Evolutionary conservation across 37 sponge, comb jelly and placozoan genomes (phyloP).

Genomic region (Hexactinellida sp.): DNA sequence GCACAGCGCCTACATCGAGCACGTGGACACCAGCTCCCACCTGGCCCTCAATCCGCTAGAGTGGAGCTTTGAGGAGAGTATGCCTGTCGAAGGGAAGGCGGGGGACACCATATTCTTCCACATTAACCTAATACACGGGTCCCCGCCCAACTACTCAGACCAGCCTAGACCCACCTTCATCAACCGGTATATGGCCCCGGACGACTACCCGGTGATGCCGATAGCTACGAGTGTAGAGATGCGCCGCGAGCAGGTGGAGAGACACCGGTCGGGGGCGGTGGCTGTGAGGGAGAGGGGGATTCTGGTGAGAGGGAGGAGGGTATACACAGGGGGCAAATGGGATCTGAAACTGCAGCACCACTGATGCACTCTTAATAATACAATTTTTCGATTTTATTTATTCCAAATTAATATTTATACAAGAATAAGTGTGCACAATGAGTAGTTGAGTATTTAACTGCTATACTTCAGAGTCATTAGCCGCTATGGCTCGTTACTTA

Average conservation of each 20-base stretch:
- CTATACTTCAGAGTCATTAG: no score
- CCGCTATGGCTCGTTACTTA: neutral
- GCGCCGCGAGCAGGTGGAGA: neutral
- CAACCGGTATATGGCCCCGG: neutral
- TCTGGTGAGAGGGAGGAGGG: neutral
- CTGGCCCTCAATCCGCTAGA: constrained; percentile 10
- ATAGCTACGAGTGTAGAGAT: neutral
- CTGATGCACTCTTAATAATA: neutral
- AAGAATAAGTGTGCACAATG: no score
- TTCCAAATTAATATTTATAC: no score
- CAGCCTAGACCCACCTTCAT: constrained; percentile 18
- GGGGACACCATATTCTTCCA: constrained; percentile 27
- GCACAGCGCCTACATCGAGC: constrained; percentile 10
- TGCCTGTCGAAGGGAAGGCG: constrained; percentile 24
- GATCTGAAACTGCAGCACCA: neutral
- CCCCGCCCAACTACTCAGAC: constrained; percentile 16
- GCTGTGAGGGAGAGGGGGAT: neutral
- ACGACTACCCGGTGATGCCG: neutral
- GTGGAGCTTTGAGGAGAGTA: constrained; percentile 15
- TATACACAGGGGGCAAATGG: neutral
- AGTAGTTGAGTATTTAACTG: no score
- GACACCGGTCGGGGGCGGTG: neutral
- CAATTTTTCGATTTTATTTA: no score
- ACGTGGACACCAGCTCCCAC: constrained; percentile 21
- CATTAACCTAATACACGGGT: constrained; percentile 18